Evolutionary conservation across 1,140 invertebrate species (phyloP), one percentile per base, ranked within the genome.

Genomic region (Drosophila subobscura): DNA sequence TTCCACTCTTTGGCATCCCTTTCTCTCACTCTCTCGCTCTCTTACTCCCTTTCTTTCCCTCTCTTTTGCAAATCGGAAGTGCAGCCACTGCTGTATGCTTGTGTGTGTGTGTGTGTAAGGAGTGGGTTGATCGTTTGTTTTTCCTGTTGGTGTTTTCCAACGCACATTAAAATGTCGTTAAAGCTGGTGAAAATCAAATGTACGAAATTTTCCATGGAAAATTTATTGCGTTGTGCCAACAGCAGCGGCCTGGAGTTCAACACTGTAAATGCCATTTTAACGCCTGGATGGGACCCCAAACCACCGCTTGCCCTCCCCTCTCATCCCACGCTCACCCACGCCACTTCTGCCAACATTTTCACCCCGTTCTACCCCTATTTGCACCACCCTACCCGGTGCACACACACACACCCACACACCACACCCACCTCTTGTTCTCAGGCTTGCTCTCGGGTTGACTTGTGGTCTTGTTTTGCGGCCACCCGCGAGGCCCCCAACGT

Each of bases 101-200:
- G 4, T 42, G 45, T 46, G 14, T 61, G 56, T 44, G 51, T 52
- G 44, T 25, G 37, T 46, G 41, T 23, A 59, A 20, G 29, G 25
- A 6, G 44, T 41, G 4, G 33, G 37, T 7, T 33, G 45, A 16
- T 37, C 33, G 33, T 29, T 46, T 45, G 51, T 66, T 81, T 37
- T 85, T 75, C 67, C 59, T 71, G 72, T 67, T 86, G 74, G 85
- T 77, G 85, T 80, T 84, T 80, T 65, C 55, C 67, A 85, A 37
- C 68, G 71, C 85, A 60, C 85, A 89, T 89, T 89, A 89, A 89
- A 89, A 89, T 89, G 86, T 89, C 86, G 77, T 89, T 89, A 89
- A 89, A 89, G 85, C 71, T 75, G 70, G 67, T 74, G 73, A 67
- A 89, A 89, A 90, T 89, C 80, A 89, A 89, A 89, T 90, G 80